Conservation (phyloP, 2,113 vertebrate genomes). For the Burhinus oedicnemus region DNA sequence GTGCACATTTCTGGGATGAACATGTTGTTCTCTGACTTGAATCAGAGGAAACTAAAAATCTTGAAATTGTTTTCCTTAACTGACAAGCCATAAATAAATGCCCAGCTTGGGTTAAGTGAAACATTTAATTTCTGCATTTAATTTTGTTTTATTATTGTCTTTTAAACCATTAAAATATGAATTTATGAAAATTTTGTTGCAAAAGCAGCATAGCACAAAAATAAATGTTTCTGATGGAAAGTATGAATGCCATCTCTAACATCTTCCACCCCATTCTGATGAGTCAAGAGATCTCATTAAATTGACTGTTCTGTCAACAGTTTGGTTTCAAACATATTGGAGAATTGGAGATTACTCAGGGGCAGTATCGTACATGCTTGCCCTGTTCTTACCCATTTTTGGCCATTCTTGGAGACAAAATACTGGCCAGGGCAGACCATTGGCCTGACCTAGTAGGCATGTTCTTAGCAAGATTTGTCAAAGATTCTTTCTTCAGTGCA, state of each 20-base stretch:
- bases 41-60: neutral
- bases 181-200: neutral
- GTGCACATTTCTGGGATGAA: neutral
- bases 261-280: neutral
- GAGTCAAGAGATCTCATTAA: neutral
- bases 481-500: neutral
- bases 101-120: neutral
- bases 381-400: neutral
- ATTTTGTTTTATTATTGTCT: neutral
- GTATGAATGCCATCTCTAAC: neutral
- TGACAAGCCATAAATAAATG: neutral
- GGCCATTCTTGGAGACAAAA: neutral
- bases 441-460: neutral
- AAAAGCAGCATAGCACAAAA: neutral
- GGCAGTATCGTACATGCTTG: neutral
- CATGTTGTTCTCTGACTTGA: neutral
- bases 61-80: neutral
- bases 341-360: neutral
- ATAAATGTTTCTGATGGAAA: neutral
- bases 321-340: neutral
- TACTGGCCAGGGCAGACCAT: neutral
- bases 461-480: neutral
- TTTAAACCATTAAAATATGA: neutral
- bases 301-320: neutral
- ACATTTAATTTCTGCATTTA: neutral